Base-by-base conservation (phyloP, 2,888 invertebrate genomes). In the Arge pagana region DNA sequence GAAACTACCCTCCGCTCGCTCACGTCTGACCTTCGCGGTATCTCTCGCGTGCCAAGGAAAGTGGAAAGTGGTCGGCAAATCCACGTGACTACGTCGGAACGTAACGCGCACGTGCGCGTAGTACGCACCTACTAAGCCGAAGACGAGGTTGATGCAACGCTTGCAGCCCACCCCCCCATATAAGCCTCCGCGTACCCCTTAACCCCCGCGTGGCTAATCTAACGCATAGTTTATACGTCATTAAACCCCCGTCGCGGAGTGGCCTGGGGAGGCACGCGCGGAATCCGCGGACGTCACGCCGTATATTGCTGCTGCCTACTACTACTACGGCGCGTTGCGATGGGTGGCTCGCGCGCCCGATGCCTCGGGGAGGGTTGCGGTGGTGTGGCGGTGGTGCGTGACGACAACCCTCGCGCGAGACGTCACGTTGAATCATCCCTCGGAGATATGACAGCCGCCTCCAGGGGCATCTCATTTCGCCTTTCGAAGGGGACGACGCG, bases 141-240 rank as follows among this genome's bases (percentile, higher is more conserved):
- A n/a, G n/a, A n/a, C n/a, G n/a, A n/a, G n/a, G n/a, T n/a, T 45
- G 45, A 45, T 45, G 45, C 45, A 45, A 45, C 33, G 33, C 15
- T 11, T 19, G 30, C n/a, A 11, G 33, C 21, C 33, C 31, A 45
- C 45, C 45, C 45, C 24, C 35, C 23, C 18, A 42, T 18, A 33
- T 23, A 33, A 35, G 31, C 33, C 45, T 31, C 35, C 13, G 33
- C 45, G 31, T 33, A 45, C 45, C 45, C 45, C 45, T 45, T 31
- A 16, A 24, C 35, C 36, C 45, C 37, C 21, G 63, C 60, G 60
- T 59, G 62, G 66, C 66, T 76, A 76, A 76, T 76, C 75, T 74
- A 62, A 58, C 72, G 72, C 74, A 74, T 74, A 75, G 75, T 75
- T 76, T 75, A 75, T 76, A 76, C 74, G 75, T 76, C 75, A 75